Base-by-base conservation (phyloP, 2,888 invertebrate genomes). In the Phengaris arion region DNA sequence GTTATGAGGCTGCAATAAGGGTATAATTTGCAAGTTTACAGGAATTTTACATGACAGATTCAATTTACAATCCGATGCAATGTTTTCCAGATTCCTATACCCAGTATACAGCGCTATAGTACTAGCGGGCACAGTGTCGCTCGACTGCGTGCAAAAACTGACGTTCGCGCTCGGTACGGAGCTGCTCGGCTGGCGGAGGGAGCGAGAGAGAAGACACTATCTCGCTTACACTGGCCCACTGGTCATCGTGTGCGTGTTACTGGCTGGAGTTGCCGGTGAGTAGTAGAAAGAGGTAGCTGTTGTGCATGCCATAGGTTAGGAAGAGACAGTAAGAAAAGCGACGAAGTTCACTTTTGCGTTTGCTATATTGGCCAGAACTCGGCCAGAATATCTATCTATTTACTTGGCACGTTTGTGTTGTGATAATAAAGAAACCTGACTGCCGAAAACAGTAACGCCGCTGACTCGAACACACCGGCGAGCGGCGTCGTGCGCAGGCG, bases 31-130 rank as follows among this genome's bases (percentile, higher is more conserved):
- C 35, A 35, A 35, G 35, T 35, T 35, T 35, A 35, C 35, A 35
- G 35, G 35, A 35, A 35, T 35, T 35, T 35, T 2, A 35, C 35
- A 35, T 35, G 35, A 35, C 4, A 35, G 35, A 4, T 35, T 35
- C 2, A 3, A 35, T 51, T 51, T 51, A 51, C 10, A 51, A 48
- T n/a, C 59, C 8, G 45, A 7, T 35, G 2, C 15, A 48, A 12
- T 8, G 52, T 22, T 13, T 86, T 84, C 4, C 86, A 95, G 98
- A 78, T 99, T 99, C 93, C 92, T 99, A 73, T 99, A 98, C 88
- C 99, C 99, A 0, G 95, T 98, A 10, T 99, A 99, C 93, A 98
- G 98, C 12, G 94, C 99, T 92, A 95, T 99, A 76, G 97, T 98
- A 80, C 92, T 98, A 35, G 95, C 96, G 74, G 97, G 97, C 0